Percentiles rank a stretch among this genome's conserved stretches.
phyloP scores from a whole-genome alignment of 1,140 invertebrate species.

The Homarus americanus region DNA sequence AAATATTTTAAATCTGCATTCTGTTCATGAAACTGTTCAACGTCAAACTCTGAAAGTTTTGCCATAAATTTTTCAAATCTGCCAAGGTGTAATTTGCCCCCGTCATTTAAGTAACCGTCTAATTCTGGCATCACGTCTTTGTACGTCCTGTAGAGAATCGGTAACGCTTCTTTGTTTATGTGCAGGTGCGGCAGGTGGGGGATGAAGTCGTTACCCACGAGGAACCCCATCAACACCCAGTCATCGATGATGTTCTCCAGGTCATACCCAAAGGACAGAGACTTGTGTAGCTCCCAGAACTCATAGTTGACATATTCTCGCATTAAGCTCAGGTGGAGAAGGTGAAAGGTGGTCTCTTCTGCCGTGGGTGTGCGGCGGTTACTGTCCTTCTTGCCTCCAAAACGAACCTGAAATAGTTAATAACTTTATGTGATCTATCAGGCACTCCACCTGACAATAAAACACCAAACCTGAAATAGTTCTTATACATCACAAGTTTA shows the following conservation, averaged over 20 bases:
- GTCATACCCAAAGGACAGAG: conserved; percentile 86
- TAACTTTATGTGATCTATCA: no score
- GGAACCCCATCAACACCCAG: conserved; percentile 86
- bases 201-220: conserved; percentile 98
- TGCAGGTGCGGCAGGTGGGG: conserved; percentile 96
- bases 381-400: conserved; percentile 74
- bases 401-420: conserved; percentile 79
- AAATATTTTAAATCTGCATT: conserved; percentile 93
- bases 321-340: conserved; percentile 94
- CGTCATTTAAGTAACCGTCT: conserved; percentile 96
- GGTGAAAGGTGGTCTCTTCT: conserved; percentile 94
- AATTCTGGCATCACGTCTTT: conserved; percentile 91
- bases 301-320: conserved; percentile 96
- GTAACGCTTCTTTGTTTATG: conserved; percentile 92
- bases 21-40: conserved; percentile 90
- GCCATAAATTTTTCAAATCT: conserved; percentile 93
- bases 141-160: conserved; percentile 92
- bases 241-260: conserved; percentile 81
- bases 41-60: conserved; percentile 87
- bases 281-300: conserved; percentile 86
- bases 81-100: conserved; percentile 88
- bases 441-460: no score
- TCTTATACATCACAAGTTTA: no score
- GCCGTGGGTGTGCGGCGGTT: conserved; percentile 80
- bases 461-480: no score